These are phyloP conservation scores for Falco naumanni DNA, from an alignment of 2,797 vertebrate genomes.

Conservation along the genomic window DNA sequence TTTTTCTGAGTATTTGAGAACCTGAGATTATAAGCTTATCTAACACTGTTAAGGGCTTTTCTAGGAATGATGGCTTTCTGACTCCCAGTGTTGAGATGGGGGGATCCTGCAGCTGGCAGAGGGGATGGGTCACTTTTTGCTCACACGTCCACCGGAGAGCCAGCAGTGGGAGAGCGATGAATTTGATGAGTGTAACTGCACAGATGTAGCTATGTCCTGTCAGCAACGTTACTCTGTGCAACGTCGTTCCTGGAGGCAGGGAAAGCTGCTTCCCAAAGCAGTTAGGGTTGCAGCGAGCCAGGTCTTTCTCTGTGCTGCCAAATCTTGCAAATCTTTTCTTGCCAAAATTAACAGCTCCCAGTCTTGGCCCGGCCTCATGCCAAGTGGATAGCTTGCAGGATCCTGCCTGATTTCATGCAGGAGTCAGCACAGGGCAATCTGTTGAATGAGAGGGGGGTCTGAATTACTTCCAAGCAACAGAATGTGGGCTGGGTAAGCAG, in stretches of 20 bases:
- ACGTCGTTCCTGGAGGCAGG: background rate
- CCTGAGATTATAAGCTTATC: background rate
- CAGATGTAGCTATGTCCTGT: background rate
- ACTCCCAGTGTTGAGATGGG: background rate
- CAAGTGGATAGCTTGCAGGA: background rate
- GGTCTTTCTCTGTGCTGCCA: background rate
- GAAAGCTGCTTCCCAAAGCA: background rate
- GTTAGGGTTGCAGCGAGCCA: background rate
- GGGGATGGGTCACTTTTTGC: background rate
- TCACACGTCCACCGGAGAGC: rapidly evolving
- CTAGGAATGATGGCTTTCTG: background rate
- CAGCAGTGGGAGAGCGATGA: rapidly evolving
- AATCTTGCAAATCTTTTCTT: background rate
- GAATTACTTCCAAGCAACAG: background rate
- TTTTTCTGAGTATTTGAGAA: background rate
- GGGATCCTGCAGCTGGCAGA: background rate
- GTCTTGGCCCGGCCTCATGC: background rate
- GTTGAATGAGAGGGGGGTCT: background rate
- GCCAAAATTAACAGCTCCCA: background rate
- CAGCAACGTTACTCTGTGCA: background rate
- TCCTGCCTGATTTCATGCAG: background rate
- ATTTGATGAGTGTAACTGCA: rapidly evolving
- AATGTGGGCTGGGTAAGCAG: background rate
- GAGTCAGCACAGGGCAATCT: background rate
- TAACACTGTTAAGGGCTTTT: background rate